Percentiles rank a stretch among this genome's conserved stretches.
phyloP scores from a whole-genome alignment of 2,888 invertebrate species.

The Cosmia pyralina region DNA sequence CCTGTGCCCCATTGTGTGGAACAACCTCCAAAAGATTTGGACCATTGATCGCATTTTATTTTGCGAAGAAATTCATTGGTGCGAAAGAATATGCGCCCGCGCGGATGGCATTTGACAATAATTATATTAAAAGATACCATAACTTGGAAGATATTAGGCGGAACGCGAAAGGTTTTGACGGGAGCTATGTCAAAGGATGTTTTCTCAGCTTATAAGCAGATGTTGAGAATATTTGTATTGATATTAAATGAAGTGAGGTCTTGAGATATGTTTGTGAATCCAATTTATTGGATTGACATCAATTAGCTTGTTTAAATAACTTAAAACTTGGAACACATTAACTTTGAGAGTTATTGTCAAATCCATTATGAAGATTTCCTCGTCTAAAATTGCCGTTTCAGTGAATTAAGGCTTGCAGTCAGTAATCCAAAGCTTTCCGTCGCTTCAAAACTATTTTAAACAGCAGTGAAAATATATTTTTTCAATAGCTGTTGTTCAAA shows the following conservation, averaged over 20 bases:
- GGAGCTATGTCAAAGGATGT: constrained; percentile 82
- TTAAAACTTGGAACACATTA: background rate
- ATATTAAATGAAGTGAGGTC: constrained; percentile 71
- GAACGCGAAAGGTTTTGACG: constrained; percentile 80
- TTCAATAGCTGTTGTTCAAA: background rate
- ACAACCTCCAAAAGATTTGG: constrained; percentile 77
- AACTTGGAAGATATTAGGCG: constrained; percentile 83
- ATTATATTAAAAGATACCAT: constrained; percentile 82
- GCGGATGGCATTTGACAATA: constrained; percentile 86
- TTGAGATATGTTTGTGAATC: constrained; percentile 55
- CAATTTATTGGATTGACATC: constrained; percentile 43
- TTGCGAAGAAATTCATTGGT: constrained; percentile 81
- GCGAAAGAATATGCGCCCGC: constrained; percentile 75
- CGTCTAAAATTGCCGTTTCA: background rate
- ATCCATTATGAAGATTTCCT: background rate
- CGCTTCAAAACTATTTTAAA: background rate
- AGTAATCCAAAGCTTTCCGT: no score
- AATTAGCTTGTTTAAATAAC: constrained; percentile 26
- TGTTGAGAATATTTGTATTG: constrained; percentile 75
- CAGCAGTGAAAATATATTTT: background rate
- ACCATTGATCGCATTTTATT: constrained; percentile 84
- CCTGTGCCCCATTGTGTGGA: constrained; percentile 77
- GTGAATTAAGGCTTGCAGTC: no score
- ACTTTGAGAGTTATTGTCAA: background rate
- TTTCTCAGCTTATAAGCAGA: constrained; percentile 87